phyloP scores from a whole-genome alignment of 2,113 vertebrate genomes.

The Ploceus nigricollis region DNA sequence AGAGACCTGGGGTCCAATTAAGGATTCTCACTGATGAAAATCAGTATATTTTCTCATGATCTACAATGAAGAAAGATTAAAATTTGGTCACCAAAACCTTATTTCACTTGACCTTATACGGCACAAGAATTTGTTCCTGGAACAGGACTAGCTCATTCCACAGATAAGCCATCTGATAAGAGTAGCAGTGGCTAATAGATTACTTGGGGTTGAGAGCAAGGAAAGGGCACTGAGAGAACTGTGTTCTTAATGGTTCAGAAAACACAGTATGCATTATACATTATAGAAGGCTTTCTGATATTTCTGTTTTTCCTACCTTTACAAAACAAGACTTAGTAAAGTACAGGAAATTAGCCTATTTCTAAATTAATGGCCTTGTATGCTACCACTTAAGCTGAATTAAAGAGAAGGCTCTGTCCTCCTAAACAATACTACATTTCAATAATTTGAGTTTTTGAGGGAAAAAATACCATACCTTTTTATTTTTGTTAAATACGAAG shows the following conservation, averaged over 20 bases:
- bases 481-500: not conserved
- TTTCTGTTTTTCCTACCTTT: slow-evolving; percentile 1
- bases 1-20: not conserved
- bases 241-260: not conserved
- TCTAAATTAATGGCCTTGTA: not conserved
- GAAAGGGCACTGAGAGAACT: not conserved
- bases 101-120: not conserved
- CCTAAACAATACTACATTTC: not conserved
- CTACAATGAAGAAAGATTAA: not conserved
- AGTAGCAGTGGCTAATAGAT: not conserved
- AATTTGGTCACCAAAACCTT: not conserved
- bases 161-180: not conserved
- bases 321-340: not conserved
- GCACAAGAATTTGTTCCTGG: not conserved
- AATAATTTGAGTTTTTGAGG: not conserved
- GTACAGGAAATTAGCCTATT: not conserved
- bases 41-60: not conserved
- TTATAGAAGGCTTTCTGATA: not conserved
- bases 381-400: not conserved
- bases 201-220: not conserved
- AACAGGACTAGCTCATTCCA: not conserved
- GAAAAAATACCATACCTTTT: not conserved
- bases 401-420: not conserved
- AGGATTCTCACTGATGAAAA: not conserved
- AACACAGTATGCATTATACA: not conserved